Conservation (phyloP, 2,113 vertebrate genomes). For the Sporophila hypoxantha region DNA sequence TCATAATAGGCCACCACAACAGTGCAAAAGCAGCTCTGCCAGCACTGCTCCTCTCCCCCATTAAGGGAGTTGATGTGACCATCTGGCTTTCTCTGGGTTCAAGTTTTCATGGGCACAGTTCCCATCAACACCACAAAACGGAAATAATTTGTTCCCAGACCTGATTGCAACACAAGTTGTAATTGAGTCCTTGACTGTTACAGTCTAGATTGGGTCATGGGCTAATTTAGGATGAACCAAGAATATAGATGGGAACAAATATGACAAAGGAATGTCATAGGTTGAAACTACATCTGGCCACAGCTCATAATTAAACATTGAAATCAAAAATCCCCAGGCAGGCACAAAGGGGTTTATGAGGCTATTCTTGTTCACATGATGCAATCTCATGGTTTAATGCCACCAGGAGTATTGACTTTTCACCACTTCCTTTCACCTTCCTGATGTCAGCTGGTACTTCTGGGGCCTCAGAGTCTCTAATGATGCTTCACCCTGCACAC, state of each 20-base stretch:
- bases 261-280: constrained; percentile 18
- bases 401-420: background rate
- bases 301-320: background rate
- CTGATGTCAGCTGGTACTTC: background rate
- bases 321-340: constrained; percentile 15
- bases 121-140: constrained; percentile 38
- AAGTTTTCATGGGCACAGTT: constrained; percentile 47
- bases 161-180: constrained; percentile 50
- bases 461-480: background rate
- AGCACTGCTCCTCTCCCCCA: constrained; percentile 9
- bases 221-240: constrained; percentile 45
- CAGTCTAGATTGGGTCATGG: constrained; percentile 1
- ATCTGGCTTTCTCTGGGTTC: constrained; percentile 51
- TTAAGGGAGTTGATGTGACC: constrained; percentile 32
- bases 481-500: background rate
- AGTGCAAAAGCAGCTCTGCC: constrained; percentile 22
- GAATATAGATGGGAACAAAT: constrained; percentile 37
- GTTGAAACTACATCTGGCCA: constrained; percentile 28
- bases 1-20: constrained; percentile 21
- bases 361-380: background rate
- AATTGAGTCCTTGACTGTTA: constrained; percentile 45
- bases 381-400: background rate
- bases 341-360: background rate
- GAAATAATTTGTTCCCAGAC: constrained; percentile 54
- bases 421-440: background rate